Evolutionary conservation across 2,113 vertebrate genomes (phyloP).

Genomic region (Cochlearius cochlearius): DNA sequence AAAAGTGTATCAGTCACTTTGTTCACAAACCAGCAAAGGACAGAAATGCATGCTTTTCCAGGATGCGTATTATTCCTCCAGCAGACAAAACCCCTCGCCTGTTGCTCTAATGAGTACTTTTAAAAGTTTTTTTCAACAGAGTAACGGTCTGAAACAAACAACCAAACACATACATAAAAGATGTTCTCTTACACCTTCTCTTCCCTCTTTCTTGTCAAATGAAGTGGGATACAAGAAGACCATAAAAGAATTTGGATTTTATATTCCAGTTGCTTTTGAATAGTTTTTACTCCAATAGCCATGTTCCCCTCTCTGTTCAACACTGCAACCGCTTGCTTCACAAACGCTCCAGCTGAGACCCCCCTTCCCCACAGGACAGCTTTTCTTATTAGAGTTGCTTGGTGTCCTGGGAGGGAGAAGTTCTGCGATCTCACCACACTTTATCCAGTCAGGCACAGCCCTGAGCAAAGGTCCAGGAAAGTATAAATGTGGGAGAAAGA

Average conservation of each 20-base stretch:
- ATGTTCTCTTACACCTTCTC: background rate
- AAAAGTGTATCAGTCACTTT: background rate
- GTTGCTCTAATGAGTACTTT: background rate
- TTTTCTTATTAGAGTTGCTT: background rate
- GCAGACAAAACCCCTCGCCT: background rate
- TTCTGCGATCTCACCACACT: background rate
- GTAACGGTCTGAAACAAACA: background rate
- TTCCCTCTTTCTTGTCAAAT: background rate
- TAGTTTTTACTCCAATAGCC: background rate
- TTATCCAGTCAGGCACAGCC: background rate
- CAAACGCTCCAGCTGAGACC: background rate
- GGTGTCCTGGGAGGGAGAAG: background rate
- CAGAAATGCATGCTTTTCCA: background rate
- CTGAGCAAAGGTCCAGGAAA: constrained; percentile 22
- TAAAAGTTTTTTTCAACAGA: background rate
- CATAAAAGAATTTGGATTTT: background rate
- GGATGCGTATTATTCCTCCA: background rate
- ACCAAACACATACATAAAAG: background rate
- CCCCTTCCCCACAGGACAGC: background rate
- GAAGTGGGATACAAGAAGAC: background rate
- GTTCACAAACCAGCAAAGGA: background rate
- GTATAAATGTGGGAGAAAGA: background rate
- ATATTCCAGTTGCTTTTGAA: background rate
- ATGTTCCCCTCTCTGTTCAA: background rate
- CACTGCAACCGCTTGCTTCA: background rate